Conservation (phyloP, 2,113 vertebrate genomes). For the Callaeas wilsoni region DNA sequence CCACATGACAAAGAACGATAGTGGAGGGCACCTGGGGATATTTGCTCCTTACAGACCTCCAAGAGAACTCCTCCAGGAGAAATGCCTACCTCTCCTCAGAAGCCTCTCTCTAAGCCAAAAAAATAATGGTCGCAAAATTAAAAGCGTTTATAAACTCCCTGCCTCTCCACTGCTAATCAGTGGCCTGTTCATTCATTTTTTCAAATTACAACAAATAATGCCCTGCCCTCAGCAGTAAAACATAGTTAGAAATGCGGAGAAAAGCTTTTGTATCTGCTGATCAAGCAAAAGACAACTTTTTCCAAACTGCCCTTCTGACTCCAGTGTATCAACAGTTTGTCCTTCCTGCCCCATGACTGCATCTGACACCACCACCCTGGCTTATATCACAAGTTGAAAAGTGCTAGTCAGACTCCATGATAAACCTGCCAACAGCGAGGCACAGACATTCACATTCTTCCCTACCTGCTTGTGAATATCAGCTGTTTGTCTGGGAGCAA, state of each 20-base stretch:
- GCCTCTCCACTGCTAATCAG: background rate
- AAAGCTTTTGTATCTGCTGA: background rate
- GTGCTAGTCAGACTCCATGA: conserved; percentile 31
- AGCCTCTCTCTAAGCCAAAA: background rate
- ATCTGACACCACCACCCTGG: background rate
- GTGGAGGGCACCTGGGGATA: background rate
- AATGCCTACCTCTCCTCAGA: background rate
- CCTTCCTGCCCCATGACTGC: background rate
- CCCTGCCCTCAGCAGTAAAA: background rate
- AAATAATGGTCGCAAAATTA: background rate
- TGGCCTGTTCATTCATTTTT: background rate
- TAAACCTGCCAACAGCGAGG: conserved; percentile 40
- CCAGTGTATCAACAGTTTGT: background rate
- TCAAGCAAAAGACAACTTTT: background rate
- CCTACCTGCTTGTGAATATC: conserved; percentile 54
- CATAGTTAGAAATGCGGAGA: background rate
- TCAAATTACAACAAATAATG: background rate
- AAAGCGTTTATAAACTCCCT: background rate
- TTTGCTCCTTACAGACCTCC: background rate
- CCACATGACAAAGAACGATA: background rate
- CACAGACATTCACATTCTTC: conserved; percentile 5
- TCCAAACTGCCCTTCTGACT: conserved; percentile 17
- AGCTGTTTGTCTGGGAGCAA: conserved; percentile 54
- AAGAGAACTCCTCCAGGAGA: background rate
- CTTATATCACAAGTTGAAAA: background rate